Base-by-base conservation (phyloP, 2,797 vertebrate genomes). In the Podargus strigoides region DNA sequence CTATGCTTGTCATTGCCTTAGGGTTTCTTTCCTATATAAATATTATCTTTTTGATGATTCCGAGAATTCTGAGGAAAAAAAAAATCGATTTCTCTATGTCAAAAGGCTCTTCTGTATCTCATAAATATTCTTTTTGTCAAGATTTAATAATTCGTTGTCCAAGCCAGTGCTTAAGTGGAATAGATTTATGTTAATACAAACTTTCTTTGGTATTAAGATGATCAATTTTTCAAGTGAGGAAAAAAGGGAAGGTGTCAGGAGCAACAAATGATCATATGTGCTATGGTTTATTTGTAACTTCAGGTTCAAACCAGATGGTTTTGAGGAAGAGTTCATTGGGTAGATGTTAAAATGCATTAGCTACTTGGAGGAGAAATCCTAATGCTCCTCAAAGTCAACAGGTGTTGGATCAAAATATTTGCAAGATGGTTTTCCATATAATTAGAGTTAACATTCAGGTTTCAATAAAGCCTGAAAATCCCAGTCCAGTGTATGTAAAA, bases 111-210 rank as follows among this genome's bases (percentile, higher is more conserved):
- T 95, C 90, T 88, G 23, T 95, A 66, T 56, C 85, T 93, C 93
- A 93, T 97, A 97, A 97, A 96, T 97, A 97, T 93, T 97, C 80
- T 88, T 96, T 96, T 95, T 96, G 95, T 96, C 96, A 97, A 77
- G 90, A 91, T 96, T 92, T 97, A 96, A 96, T 97, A 96, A 97
- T 96, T 95, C 10, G 30, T 93, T 95, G 91, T 96, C 69, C 44
- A 88, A 96, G 89, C 68, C 55, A 81, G 50, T 89, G 86, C 93
- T 95, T 95, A 94, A 95, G 70, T 94, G 80, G 85, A 96, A 95
- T 91, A 95, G 96, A 97, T 97, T 97, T 97, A 94, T 94, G 77
- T 93, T 96, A 95, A 96, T 96, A 92, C 79, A 95, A 87, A 96
- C 50, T 96, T 94, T 89, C 90, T 90, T 93, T 87, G 78, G 53